Base-by-base conservation (phyloP, 2,797 vertebrate species). In the Hypotaenidia philippensis region DNA sequence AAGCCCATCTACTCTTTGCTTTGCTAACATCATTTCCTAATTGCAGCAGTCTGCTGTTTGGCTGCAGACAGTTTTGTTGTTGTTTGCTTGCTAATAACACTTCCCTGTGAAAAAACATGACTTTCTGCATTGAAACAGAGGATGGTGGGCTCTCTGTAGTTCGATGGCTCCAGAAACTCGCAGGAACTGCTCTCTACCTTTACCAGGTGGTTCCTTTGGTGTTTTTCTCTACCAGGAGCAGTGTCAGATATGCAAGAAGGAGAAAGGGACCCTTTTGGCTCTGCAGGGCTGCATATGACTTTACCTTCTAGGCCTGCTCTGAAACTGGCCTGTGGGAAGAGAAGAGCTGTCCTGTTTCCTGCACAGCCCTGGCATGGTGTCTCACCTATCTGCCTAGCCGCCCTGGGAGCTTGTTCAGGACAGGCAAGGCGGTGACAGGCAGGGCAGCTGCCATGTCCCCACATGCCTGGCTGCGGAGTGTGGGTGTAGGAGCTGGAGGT, bases 41-140 rank as follows among this genome's bases (percentile, higher is more conserved):
- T 91, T 91, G 81, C 86, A 64, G 25, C 77, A 93, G 86, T 83
- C 93, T 93, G 95, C 92, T 80, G 32, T 74, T 92, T 71, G 84
- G 84, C 83, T 95, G 87, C 89, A 91, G 93, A 69, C 79, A 92
- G 94, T 89, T 95, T 94, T 96, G 92, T 90, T 94, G 89, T 89
- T 93, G 87, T 82, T 92, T 89, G 81, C 56, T 94, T 91, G 60
- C 87, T 74, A 80, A 64, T 80, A 92, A 92, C 61, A 78, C 83
- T 91, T 68, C 83, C 57, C 68, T 85, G 76, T 66, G 89, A 93
- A 92, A 94, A 59, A 94, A 59, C n/a, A 74, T 0, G 11, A 71
- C 87, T 89, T 87, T 61, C 81, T 0, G 3, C 44, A 31, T 49
- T 81, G 63, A 11, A 49, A 18, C 74, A 91, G 86, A 59, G 25